Conservation (phyloP, 2,888 invertebrate genomes). For the Oxytorus armatus region DNA sequence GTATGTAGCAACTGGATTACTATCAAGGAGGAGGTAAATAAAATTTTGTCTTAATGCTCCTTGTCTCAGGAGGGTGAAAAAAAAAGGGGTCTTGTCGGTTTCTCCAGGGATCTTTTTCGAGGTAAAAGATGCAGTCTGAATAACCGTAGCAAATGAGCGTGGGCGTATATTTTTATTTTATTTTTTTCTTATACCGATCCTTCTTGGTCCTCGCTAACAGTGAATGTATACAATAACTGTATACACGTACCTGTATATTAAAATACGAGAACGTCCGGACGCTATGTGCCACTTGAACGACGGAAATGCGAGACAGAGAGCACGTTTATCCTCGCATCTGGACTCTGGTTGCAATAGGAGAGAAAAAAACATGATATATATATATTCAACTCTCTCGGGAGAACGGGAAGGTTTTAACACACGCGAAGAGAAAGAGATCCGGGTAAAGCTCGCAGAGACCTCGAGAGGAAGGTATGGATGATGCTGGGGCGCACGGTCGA, state of each 20-base stretch:
- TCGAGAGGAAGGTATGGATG: conserved; percentile 54
- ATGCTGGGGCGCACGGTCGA: conserved; percentile 52
- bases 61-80: neutral
- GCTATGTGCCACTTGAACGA: conserved; percentile 23
- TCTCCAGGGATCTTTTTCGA: conserved; percentile 23
- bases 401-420: conserved; percentile 23
- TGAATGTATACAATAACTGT: neutral
- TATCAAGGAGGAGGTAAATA: too few species aligned
- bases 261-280: conserved; percentile 23
- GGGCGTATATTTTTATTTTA: neutral
- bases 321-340: conserved; percentile 19
- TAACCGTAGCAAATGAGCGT: conserved; percentile 22
- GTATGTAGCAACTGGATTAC: too few species aligned
- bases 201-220: too few species aligned
- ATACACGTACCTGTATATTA: neutral
- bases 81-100: neutral
- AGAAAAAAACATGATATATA: conserved; percentile 11
- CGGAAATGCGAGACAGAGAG: conserved; percentile 7
- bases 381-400: conserved; percentile 2
- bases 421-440: conserved; percentile 28
- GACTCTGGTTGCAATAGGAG: conserved; percentile 9
- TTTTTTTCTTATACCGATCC: neutral
- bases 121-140: neutral
- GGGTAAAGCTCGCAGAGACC: conserved; percentile 20
- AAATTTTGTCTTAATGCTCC: neutral